A percentile compares a stretch with the other conserved stretches of the same genome.
Evolutionary conservation across 30 jellyfish, hydroid and myxozoan genomes (phyloP).

Genomic region (Morbakka virulenta): DNA sequence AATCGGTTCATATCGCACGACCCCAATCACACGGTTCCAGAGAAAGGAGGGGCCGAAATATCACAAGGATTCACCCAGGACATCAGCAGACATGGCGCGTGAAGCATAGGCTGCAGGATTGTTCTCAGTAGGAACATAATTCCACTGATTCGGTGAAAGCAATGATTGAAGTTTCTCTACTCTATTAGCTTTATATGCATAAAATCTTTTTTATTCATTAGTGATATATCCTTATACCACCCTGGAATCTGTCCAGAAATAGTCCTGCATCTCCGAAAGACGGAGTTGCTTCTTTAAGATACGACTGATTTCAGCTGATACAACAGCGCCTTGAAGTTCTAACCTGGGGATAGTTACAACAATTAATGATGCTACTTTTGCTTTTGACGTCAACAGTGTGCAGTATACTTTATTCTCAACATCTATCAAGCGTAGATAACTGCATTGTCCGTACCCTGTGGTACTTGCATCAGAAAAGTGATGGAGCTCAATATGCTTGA

Average conservation of each 20-base stretch:
- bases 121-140: constrained; percentile 18
- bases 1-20: background rate
- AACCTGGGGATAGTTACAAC: constrained; percentile 23
- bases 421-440: background rate
- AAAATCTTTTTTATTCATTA: constrained; percentile 31
- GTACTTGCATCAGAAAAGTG: constrained; percentile 47
- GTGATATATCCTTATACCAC: constrained; percentile 27
- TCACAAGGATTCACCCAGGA: background rate
- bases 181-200: constrained; percentile 18
- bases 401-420: constrained; percentile 7
- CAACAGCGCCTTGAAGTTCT: constrained; percentile 28
- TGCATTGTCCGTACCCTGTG: constrained; percentile 24
- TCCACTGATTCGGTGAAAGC: constrained; percentile 32
- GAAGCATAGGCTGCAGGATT: constrained; percentile 50
- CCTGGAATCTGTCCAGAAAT: constrained; percentile 36
- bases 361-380: constrained; percentile 36
- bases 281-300: constrained; percentile 1
- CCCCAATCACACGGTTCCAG: constrained; percentile 5
- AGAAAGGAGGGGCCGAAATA: background rate
- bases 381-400: constrained; percentile 17
- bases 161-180: constrained; percentile 14
- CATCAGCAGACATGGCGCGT: constrained; percentile 3
- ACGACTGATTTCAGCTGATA: constrained; percentile 12
- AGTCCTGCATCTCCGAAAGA: constrained; percentile 1
- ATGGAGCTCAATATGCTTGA: constrained; percentile 30